Base-by-base conservation (phyloP, 2,113 vertebrate genomes). In the Nycticryphes semicollaris region DNA sequence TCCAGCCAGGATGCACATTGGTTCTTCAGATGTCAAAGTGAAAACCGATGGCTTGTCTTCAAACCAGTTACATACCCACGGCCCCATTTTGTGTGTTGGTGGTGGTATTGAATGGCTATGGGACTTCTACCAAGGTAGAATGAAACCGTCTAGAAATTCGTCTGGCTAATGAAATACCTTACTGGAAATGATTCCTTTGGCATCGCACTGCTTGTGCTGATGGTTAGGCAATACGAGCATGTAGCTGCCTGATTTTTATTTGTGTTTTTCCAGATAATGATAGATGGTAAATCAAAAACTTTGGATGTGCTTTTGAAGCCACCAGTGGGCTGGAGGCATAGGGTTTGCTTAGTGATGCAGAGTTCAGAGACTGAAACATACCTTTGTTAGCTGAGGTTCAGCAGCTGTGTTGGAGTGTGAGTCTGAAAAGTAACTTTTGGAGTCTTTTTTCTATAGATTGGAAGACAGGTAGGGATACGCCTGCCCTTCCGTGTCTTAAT, bases 201-300 rank as follows among this genome's bases (percentile, higher is more conserved):
- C 54, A 33, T 66, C 54, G 1, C 5, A 1, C 16, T 39, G 68
- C 37, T 67, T 1, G 1, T 67, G 83, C 83, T 83, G 83, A 13
- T 0, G 0, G 19, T 17, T 82, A 66, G 79, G 68, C 84, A 87
- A 12, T 12, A 70, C 41, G 14, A 84, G 54, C 18, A 0, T 6
- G 17, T 12, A 56, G 54, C 64, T 81, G 69, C 64, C 81, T 68
- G 93, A n/a, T 64, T 72, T 87, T 69, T 48, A 35, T 51, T 86
- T 88, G 59, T 73, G 0, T 73, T 76, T 88, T 90, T 86, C 25
- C 20, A 45, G 60, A 35, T 82, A 56, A 50, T 35, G 45, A 35
- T 50, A 69, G 93, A 57, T 23, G 31, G 45, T 57, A 73, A 91
- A 51, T 60, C 2, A 1, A 63, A 68, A 77, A 57, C 23, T 47